These are phyloP conservation scores for Cydia amplana DNA, from an alignment of 1,140 invertebrate genomes.

Conservation along the genomic window DNA sequence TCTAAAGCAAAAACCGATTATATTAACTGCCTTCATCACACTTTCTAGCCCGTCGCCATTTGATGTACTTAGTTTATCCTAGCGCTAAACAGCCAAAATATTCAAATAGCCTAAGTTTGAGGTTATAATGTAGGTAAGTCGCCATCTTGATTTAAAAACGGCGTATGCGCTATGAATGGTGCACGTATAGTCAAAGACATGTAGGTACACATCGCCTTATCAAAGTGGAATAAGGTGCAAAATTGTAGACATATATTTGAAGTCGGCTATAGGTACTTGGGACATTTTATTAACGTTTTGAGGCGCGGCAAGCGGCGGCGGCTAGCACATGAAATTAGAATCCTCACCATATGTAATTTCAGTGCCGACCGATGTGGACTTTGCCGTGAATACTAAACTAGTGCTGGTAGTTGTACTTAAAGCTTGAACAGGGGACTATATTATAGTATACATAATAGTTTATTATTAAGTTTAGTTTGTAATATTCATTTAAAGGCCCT, in stretches of 20 bases:
- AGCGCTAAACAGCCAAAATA: conserved; percentile 9
- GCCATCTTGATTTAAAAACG: background rate
- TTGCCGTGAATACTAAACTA: background rate
- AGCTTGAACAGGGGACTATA: no score
- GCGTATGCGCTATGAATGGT: background rate
- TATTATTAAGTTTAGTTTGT: no score
- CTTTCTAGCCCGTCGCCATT: background rate
- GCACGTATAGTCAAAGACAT: background rate
- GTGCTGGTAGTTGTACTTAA: background rate
- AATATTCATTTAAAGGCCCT: no score
- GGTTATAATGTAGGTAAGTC: background rate
- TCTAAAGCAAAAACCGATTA: background rate
- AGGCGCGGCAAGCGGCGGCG: background rate
- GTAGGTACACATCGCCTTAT: background rate
- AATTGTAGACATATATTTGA: background rate
- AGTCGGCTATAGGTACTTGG: background rate
- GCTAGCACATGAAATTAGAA: conserved; percentile 1
- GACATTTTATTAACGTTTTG: background rate
- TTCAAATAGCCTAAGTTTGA: background rate
- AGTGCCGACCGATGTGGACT: background rate
- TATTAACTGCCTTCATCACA: background rate
- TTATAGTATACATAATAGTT: no score
- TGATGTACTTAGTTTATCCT: background rate
- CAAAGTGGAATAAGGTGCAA: background rate
- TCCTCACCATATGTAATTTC: conserved; percentile 8